These are phyloP conservation scores for Elysia crispata DNA, from an alignment of 2,888 invertebrate species.

Conservation along the genomic window DNA sequence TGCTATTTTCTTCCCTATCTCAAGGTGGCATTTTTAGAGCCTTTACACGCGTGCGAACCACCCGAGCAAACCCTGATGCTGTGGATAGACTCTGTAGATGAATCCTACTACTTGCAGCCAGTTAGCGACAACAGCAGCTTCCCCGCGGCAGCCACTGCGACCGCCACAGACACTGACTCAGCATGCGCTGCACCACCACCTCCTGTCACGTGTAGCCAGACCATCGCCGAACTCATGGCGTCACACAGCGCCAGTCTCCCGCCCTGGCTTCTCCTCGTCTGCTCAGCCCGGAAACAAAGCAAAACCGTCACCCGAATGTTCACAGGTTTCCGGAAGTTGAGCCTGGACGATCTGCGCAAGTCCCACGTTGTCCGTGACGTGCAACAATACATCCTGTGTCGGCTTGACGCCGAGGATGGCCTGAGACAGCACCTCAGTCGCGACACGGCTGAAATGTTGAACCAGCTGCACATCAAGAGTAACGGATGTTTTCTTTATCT, in stretches of 20 bases:
- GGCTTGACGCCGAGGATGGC: constrained; percentile 92
- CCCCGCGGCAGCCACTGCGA: no score
- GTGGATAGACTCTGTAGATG: constrained; percentile 95
- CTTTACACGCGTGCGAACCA: constrained; percentile 89
- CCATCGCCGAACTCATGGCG: constrained; percentile 85
- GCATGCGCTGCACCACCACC: no score
- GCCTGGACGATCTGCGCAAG: constrained; percentile 92
- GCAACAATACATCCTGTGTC: constrained; percentile 91
- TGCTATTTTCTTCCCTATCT: no score
- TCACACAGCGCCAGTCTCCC: constrained; percentile 94
- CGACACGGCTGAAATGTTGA: constrained; percentile 95
- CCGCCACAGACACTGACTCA: no score
- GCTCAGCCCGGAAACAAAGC: constrained; percentile 88
- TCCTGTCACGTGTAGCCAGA: constrained; percentile 67
- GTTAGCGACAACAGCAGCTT: constrained; percentile 54
- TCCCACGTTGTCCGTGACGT: constrained; percentile 91
- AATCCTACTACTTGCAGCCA: constrained; percentile 78
- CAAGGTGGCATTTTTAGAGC: constrained; percentile 87
- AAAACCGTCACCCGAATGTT: constrained; percentile 86
- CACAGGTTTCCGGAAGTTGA: constrained; percentile 90
- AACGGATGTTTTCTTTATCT: constrained; percentile 84
- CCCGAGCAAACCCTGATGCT: constrained; percentile 89
- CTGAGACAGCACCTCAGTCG: constrained; percentile 91
- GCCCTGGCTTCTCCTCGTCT: constrained; percentile 93
- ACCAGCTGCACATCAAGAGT: constrained; percentile 96